A percentile compares a stretch with the other conserved stretches of the same genome.
phyloP scores from a whole-genome alignment of 2,888 invertebrate species.

The Tetranychus piercei region DNA sequence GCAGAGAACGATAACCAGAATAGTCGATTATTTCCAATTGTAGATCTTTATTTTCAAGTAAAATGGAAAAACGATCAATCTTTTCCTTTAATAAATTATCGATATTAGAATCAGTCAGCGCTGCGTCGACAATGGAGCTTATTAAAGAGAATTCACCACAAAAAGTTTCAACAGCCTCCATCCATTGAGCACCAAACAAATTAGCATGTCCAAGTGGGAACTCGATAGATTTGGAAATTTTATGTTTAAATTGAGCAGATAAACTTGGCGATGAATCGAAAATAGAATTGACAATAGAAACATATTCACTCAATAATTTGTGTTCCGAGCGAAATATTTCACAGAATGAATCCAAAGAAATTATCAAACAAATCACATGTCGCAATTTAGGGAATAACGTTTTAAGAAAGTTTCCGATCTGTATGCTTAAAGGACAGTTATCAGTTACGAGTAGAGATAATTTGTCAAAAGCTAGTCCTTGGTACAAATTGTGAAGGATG shows the following conservation, averaged over 20 bases:
- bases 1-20: background rate
- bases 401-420: background rate
- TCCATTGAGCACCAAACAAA: background rate
- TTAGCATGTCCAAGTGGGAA: background rate
- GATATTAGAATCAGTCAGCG: too few species aligned
- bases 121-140: background rate
- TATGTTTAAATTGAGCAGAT: background rate
- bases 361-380: background rate
- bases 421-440: background rate
- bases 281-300: background rate
- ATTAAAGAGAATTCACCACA: background rate
- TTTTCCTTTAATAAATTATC: too few species aligned
- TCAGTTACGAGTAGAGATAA: background rate
- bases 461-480: background rate
- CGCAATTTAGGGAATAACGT: background rate
- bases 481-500: background rate
- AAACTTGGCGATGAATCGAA: background rate
- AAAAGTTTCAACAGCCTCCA: background rate
- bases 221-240: background rate
- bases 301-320: background rate
- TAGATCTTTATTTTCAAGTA: background rate
- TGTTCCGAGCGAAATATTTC: background rate
- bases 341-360: background rate
- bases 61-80: background rate
- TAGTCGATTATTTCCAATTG: background rate